Percentiles rank a stretch among this genome's conserved stretches.
Evolutionary conservation across 2,113 vertebrate species (phyloP).

Genomic region (Dromiciops gliroides): DNA sequence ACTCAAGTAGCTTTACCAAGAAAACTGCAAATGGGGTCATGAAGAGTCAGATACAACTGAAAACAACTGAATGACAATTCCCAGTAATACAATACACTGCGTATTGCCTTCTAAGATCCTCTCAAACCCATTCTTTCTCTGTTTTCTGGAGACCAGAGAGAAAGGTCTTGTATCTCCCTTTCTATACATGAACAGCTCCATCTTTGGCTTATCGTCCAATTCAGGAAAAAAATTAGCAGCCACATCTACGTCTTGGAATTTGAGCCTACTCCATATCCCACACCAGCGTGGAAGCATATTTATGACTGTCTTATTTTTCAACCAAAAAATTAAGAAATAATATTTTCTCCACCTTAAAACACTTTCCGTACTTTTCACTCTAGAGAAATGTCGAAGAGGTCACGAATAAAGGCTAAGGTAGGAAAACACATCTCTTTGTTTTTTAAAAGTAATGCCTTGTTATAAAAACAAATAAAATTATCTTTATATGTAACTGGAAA

Average conservation of each 20-base stretch:
- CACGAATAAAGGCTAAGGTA: not conserved
- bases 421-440: not conserved
- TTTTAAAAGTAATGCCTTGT: not conserved
- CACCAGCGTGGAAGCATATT: not conserved
- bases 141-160: not conserved
- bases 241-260: not conserved
- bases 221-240: not conserved
- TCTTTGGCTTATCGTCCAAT: not conserved
- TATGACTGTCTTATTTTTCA: not conserved
- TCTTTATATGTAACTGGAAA: too few relatives aligned
- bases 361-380: not conserved
- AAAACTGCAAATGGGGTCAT: not conserved
- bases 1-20: not conserved
- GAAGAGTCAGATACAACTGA: not conserved
- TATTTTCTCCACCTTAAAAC: not conserved
- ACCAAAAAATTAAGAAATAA: not conserved
- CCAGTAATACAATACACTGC: not conserved
- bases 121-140: not conserved
- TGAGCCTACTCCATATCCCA: not conserved
- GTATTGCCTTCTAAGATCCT: not conserved
- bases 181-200: not conserved
- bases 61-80: not conserved
- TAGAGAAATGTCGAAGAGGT: not conserved
- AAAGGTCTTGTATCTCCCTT: not conserved
- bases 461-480: too few relatives aligned